Evolutionary conservation across 2,113 vertebrate genomes (phyloP).

Genomic region (Dicentrarchus labrax): DNA sequence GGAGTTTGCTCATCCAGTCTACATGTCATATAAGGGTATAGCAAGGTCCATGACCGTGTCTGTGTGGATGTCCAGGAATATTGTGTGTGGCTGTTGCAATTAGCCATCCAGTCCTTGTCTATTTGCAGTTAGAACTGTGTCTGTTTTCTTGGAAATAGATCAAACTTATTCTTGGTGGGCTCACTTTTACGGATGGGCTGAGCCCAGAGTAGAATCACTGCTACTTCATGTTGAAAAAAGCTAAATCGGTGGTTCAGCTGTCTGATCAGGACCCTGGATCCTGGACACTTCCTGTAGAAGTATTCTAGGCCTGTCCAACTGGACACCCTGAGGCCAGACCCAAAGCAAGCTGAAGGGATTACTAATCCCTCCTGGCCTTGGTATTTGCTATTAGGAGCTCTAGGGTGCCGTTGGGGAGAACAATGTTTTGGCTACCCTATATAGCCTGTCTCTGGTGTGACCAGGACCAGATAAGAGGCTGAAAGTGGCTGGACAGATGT

Average conservation of each 20-base stretch:
- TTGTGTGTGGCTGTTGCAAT: not conserved
- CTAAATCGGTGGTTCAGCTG: not conserved
- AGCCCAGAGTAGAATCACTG: not conserved
- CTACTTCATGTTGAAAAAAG: slow-evolving; percentile 13
- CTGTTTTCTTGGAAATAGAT: not conserved
- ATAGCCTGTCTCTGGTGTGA: not conserved
- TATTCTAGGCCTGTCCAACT: slow-evolving; percentile 17
- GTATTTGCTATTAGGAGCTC: slow-evolving; percentile 10
- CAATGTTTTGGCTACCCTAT: not conserved
- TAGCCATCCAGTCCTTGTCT: not conserved
- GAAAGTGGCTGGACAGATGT: not conserved
- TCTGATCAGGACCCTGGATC: slow-evolving; percentile 1
- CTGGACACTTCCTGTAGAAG: slow-evolving; percentile 10
- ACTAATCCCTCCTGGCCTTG: not conserved
- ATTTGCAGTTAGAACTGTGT: not conserved
- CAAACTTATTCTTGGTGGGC: not conserved
- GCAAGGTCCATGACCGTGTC: not conserved
- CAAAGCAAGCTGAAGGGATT: slow-evolving; percentile 24
- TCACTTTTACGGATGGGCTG: not conserved
- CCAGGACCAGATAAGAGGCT: slow-evolving; percentile 5
- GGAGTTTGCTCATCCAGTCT: slow-evolving; percentile 2
- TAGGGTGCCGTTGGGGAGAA: not conserved
- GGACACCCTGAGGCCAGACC: not conserved
- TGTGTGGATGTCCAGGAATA: not conserved
- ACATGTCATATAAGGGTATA: not conserved